These are phyloP conservation scores for Notarius quadriscutis DNA, from an alignment of 2,113 vertebrate genomes.

Conservation along the genomic window DNA sequence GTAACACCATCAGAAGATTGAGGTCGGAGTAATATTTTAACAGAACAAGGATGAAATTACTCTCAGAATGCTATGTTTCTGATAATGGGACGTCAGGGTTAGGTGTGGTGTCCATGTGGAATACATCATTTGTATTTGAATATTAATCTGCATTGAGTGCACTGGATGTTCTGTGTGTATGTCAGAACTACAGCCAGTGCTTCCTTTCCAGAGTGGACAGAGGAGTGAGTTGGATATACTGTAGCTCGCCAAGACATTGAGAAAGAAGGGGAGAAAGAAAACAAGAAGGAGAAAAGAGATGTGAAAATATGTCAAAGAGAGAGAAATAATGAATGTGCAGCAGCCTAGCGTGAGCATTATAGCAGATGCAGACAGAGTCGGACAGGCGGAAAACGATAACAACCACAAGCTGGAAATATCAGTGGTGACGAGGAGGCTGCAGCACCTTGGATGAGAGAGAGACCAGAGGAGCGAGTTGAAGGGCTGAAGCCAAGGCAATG, in stretches of 20 bases:
- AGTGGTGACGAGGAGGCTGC: slow-evolving; percentile 2
- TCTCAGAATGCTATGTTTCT: not conserved
- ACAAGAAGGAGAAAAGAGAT: not conserved
- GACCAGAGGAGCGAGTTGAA: not conserved
- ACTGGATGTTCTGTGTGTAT: not conserved
- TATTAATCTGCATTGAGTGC: not conserved
- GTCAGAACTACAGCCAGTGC: too few species aligned
- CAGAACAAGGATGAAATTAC: not conserved
- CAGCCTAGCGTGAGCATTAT: not conserved
- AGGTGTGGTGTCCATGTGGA: not conserved
- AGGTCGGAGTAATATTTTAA: not conserved
- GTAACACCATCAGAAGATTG: not conserved
- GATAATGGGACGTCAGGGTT: too few species aligned
- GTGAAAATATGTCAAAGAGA: slow-evolving; percentile 10
- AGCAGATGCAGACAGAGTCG: slow-evolving; percentile 10
- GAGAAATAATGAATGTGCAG: slow-evolving; percentile 15
- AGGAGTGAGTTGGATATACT: slow-evolving; percentile 55
- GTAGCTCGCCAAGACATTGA: slow-evolving; percentile 56
- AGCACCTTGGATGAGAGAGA: not conserved
- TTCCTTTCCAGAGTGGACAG: slow-evolving; percentile 51
- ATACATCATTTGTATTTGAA: not conserved
- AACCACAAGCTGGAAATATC: slow-evolving; percentile 20
- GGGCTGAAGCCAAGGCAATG: slow-evolving; percentile 17
- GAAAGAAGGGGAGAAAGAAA: slow-evolving; percentile 21
- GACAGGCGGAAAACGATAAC: slow-evolving; percentile 35